Conservation (phyloP, 2,113 vertebrate genomes). For the Agapornis roseicollis region DNA sequence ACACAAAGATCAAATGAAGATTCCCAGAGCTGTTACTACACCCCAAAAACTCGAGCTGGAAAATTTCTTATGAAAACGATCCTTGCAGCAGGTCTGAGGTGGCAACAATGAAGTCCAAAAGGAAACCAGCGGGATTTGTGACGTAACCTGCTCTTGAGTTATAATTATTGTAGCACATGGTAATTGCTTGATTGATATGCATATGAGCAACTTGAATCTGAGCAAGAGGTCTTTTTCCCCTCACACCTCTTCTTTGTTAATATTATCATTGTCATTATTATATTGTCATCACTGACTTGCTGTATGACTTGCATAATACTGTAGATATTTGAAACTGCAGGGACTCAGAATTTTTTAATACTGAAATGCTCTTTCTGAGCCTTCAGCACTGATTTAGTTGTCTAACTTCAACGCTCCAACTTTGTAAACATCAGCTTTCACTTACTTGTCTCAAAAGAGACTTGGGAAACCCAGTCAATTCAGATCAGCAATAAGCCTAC, state of each 20-base stretch:
- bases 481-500: not conserved
- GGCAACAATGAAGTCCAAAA: not conserved
- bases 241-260: not conserved
- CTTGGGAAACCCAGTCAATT: conserved; percentile 20
- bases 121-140: not conserved
- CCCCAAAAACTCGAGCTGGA: not conserved
- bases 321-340: not conserved
- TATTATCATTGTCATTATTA: too few species aligned
- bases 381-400: not conserved
- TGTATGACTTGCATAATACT: not conserved
- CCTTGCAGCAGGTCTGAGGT: not conserved
- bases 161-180: not conserved
- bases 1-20: not conserved
- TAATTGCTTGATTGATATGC: not conserved
- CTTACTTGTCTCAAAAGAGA: conserved; percentile 10
- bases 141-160: not conserved
- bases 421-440: conserved; percentile 8
- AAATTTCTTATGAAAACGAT: not conserved
- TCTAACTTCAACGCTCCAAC: not conserved
- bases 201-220: not conserved
- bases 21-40: not conserved
- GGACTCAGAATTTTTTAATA: not conserved
- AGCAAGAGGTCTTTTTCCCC: not conserved
- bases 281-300: not conserved
- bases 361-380: not conserved